phyloP scores from a whole-genome alignment of 2,113 vertebrate species.

The Ovis aries region DNA sequence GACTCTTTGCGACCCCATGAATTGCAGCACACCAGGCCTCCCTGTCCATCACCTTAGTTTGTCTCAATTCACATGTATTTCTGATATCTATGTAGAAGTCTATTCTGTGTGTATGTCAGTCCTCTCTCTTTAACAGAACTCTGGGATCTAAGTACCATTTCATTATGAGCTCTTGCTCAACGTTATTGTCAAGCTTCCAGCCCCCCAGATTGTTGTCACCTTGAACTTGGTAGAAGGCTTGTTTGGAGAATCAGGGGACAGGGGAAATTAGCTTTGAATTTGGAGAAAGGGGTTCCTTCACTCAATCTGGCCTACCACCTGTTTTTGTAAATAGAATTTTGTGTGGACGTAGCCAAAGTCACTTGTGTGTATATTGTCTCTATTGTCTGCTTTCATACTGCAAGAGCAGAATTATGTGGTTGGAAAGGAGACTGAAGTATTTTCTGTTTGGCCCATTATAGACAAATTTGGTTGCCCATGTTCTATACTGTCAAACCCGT shows the following conservation, averaged over 20 bases:
- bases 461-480: neutral
- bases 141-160: neutral
- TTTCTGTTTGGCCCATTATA: neutral
- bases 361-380: neutral
- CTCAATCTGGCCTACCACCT: neutral
- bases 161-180: neutral
- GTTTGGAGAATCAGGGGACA: neutral
- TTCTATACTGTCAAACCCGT: neutral
- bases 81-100: neutral
- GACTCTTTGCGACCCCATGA: too few relatives aligned
- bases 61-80: neutral
- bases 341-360: neutral
- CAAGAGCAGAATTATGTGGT: neutral
- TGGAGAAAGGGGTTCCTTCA: neutral
- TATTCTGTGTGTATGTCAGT: neutral
- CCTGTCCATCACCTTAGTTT: neutral
- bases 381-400: neutral
- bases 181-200: neutral
- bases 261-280: neutral
- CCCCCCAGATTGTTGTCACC: neutral
- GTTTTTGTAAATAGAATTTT: neutral
- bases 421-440: neutral
- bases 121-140: neutral
- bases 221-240: neutral
- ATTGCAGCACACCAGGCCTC: too few relatives aligned